Evolutionary conservation across 2,797 vertebrate species (phyloP).

Genomic region (Sorex maritimensis): DNA sequence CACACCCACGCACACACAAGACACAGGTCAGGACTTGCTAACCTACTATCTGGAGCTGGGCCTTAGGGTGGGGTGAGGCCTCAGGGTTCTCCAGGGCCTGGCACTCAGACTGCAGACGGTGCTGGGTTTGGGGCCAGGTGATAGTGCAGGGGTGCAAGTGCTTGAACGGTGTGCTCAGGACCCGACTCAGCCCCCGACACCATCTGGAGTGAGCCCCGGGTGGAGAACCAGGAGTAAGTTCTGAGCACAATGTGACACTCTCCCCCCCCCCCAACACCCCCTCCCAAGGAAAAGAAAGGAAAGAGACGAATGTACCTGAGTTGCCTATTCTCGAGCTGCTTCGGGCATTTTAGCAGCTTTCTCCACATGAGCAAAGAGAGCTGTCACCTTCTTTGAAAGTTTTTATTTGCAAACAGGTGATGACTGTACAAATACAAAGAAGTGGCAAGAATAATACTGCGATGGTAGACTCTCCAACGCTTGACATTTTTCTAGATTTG

Average conservation of each 20-base stretch:
- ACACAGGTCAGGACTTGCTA: no score
- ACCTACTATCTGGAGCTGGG: neutral
- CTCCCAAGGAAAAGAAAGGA: no score
- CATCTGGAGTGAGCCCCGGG: no score
- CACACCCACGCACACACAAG: no score
- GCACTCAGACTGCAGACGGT: neutral
- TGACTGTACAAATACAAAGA: neutral
- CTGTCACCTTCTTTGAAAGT: slow-evolving; percentile 28
- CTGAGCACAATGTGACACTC: no score
- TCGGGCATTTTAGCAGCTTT: slow-evolving; percentile 35
- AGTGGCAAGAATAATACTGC: neutral
- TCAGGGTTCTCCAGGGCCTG: neutral
- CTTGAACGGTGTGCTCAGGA: no score
- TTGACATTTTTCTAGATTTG: slow-evolving; percentile 6
- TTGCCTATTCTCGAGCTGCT: neutral
- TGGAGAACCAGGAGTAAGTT: no score
- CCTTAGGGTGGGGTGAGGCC: fast-evolving
- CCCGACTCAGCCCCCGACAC: no score
- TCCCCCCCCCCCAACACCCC: no score
- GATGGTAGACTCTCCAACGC: neutral
- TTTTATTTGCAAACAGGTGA: slow-evolving; percentile 32
- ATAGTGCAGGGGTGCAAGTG: no score
- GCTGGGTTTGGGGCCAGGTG: no score
- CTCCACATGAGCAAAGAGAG: slow-evolving; percentile 12
- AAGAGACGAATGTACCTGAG: neutral